phyloP scores from a whole-genome alignment of 30 jellyfish, hydroid and myxozoan species.

The Phacellophora camtschatica region DNA sequence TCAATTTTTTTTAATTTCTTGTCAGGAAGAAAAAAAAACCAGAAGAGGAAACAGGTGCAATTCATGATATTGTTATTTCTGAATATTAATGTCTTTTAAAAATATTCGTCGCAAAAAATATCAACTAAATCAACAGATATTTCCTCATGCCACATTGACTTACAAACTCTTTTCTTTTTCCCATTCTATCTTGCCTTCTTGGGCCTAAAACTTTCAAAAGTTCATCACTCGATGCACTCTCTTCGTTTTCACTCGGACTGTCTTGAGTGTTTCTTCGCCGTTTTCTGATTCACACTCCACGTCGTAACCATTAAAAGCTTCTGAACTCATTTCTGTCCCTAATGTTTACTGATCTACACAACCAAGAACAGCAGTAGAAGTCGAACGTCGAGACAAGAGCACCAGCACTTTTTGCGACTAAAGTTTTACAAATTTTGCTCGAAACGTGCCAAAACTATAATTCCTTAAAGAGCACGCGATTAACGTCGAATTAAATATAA shows the following conservation, averaged over 20 bases:
- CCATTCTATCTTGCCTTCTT: neutral
- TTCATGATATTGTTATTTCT: constrained; percentile 29
- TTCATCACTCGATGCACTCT: neutral
- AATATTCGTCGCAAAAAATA: constrained; percentile 51
- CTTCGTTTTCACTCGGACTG: neutral
- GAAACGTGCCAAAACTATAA: no score
- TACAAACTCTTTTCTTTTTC: constrained; percentile 40
- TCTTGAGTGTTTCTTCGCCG: neutral
- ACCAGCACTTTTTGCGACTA: no score
- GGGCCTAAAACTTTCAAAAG: constrained; percentile 6
- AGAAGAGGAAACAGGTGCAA: neutral
- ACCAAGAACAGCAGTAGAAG: no score
- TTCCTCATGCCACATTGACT: constrained; percentile 62
- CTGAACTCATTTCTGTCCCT: no score
- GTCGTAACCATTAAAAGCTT: no score
- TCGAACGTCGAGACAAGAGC: no score
- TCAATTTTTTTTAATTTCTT: no score
- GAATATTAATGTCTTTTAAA: constrained; percentile 20
- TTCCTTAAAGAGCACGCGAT: no score
- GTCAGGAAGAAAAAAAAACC: neutral
- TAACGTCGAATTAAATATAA: no score
- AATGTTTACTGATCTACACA: no score
- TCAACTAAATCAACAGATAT: constrained; percentile 36
- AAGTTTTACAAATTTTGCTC: no score
- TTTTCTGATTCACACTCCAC: neutral